phyloP scores from a whole-genome alignment of 2,888 invertebrate species.

The Petrolisthes manimaculis region DNA sequence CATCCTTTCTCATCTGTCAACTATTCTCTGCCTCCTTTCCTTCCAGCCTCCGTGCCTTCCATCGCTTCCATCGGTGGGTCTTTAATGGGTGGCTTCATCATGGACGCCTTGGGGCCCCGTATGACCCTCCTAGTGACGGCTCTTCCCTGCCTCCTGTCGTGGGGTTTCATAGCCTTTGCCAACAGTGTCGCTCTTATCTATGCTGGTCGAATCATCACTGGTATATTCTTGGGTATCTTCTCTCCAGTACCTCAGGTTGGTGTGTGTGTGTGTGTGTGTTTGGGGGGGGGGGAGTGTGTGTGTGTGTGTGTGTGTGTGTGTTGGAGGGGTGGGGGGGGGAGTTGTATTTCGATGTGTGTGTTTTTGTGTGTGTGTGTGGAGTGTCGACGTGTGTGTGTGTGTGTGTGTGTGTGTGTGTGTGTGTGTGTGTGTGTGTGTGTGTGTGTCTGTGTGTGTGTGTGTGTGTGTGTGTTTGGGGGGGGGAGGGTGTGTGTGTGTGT shows the following conservation, averaged over 20 bases:
- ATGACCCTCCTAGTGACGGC: slow-evolving; percentile 61
- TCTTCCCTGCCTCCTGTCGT: slow-evolving; percentile 60
- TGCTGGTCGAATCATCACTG: slow-evolving; percentile 59
- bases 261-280: no score
- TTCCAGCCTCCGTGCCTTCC: slow-evolving; percentile 61
- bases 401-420: no score
- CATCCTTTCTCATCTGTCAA: neutral
- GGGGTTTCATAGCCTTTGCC: slow-evolving; percentile 64
- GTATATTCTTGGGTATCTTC: slow-evolving; percentile 63
- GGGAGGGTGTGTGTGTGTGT: neutral
- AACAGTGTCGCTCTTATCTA: slow-evolving; percentile 51
- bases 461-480: no score
- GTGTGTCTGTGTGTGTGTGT: no score
- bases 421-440: no score
- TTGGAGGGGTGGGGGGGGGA: no score
- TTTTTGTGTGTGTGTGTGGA: no score
- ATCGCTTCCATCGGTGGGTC: slow-evolving; percentile 63
- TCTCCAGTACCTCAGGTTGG: slow-evolving; percentile 65
- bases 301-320: no score
- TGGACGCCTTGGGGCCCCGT: slow-evolving; percentile 62
- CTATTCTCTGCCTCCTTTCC: neutral
- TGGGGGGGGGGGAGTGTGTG: no score
- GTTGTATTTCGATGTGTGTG: no score
- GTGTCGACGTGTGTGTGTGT: no score
- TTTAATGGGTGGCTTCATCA: slow-evolving; percentile 58